These are phyloP conservation scores for Anagyrus pseudococci DNA, from an alignment of 2,888 invertebrate species.

Conservation along the genomic window DNA sequence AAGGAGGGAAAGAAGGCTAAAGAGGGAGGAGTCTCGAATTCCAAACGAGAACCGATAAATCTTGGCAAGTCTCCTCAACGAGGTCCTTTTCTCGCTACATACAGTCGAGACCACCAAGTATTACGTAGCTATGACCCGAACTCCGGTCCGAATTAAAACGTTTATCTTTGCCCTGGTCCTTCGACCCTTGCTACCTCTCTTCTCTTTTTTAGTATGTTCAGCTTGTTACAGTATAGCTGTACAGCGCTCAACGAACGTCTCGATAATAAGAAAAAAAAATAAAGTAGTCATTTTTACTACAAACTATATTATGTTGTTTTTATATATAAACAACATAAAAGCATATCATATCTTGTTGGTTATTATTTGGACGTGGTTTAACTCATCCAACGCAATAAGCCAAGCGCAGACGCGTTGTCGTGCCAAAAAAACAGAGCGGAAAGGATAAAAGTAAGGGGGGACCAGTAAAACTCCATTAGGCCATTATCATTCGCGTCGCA, in stretches of 20 bases:
- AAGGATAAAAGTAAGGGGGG: slow-evolving; percentile 12
- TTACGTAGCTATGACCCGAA: not conserved
- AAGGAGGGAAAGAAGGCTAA: not conserved
- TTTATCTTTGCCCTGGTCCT: slow-evolving; percentile 36
- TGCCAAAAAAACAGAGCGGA: too few relatives aligned
- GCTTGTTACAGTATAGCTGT: too few relatives aligned
- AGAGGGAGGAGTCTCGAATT: not conserved
- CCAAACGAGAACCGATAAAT: slow-evolving; percentile 28
- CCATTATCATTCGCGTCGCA: slow-evolving; percentile 3
- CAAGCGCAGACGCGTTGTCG: too few relatives aligned
- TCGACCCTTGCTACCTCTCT: slow-evolving; percentile 8
- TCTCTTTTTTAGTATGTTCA: not conserved
- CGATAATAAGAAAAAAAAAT: not conserved
- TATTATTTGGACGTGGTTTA: too few relatives aligned
- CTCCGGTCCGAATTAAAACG: slow-evolving; percentile 33
- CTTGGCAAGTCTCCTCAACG: not conserved
- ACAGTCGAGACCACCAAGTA: not conserved
- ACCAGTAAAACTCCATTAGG: slow-evolving; percentile 6
- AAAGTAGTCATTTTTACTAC: too few relatives aligned
- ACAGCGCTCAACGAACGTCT: not conserved
- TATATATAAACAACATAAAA: too few relatives aligned
- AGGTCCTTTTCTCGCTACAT: not conserved
- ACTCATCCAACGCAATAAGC: too few relatives aligned
- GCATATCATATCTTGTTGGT: too few relatives aligned
- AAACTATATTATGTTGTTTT: too few relatives aligned